These are phyloP conservation scores for Fregetta grallaria DNA, from an alignment of 2,113 vertebrate species.

Conservation along the genomic window DNA sequence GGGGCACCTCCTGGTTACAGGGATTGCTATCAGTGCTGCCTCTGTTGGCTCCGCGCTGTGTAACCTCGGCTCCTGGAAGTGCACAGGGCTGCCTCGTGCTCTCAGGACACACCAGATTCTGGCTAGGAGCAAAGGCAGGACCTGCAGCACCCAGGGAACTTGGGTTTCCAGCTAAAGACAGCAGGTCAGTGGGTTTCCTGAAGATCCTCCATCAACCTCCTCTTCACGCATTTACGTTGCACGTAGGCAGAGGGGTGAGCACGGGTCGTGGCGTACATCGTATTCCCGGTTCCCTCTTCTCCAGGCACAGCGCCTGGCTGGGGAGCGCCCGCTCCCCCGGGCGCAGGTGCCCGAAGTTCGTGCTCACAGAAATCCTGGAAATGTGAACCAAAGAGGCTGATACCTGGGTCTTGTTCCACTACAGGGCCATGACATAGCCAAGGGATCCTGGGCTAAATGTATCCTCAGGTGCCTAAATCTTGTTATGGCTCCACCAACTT, in stretches of 20 bases:
- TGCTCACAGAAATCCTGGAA: background rate
- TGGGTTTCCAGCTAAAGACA: background rate
- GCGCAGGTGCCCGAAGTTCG: background rate
- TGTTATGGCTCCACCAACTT: background rate
- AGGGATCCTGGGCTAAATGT: background rate
- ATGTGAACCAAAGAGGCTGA: background rate
- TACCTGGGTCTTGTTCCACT: background rate
- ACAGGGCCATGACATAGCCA: background rate
- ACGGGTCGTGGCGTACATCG: accelerated
- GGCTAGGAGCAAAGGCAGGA: background rate
- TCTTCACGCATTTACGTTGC: background rate
- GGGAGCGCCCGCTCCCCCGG: background rate
- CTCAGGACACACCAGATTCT: background rate
- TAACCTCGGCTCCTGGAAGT: background rate
- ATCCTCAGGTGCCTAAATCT: background rate
- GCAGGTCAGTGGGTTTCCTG: background rate
- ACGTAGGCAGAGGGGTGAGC: background rate
- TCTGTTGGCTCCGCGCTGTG: accelerated
- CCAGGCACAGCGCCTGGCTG: background rate
- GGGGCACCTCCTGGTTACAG: background rate
- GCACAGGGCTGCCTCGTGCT: background rate
- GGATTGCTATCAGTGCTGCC: no score
- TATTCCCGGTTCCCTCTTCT: background rate
- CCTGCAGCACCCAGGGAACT: background rate
- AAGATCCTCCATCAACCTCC: background rate